Base-by-base conservation (phyloP, 2,888 invertebrate species). In the Phasia obesa region DNA sequence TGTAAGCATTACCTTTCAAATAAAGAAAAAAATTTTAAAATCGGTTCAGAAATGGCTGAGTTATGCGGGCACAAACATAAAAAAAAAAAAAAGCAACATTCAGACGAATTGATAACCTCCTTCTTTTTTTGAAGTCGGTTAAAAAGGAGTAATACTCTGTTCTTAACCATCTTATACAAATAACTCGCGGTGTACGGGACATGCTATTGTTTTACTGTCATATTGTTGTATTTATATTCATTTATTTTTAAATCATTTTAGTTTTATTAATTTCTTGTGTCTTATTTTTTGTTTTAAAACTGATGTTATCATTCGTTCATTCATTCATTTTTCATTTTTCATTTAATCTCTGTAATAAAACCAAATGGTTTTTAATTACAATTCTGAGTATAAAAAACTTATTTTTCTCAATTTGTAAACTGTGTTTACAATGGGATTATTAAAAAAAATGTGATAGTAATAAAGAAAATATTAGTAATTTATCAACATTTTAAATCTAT, bases 301-400 rank as follows among this genome's bases (percentile, higher is more conserved):
- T 55, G 70, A 62, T 70, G 60, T 69, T 47, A 69, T 69, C 47
- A 6, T 38, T 57, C 47, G 11, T 38, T 57, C 62, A 42, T 74
- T 65, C 47, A 49, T 76, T 69, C 21, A 69, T 76, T 60, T 77
- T 27, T 38, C 7, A n/a, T n/a, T n/a, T n/a, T n/a, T n/a, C n/a
- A 71, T 71, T 69, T 64, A 70, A 67, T 64, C 21, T 49, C 38
- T 62, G 60, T 35, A 44, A 80, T 55, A 55, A 81, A 75, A 64
- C 55, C 69, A 75, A 81, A 70, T 70, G 62, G 21, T 59, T 81
- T 81, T 81, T 75, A 70, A 81, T 75, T 75, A 64, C 38, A 69
- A 44, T 55, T 69, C 13, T 38, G 21, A 31, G 19, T 35, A 6
- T 62, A 21, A 19, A n/a, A 44, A 51, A 51, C 38, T 67, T 74